Percentiles rank a stretch among this genome's conserved stretches.
These are phyloP conservation scores for Sinosuthora webbiana DNA, from an alignment of 2,113 vertebrate species.

Conservation along the genomic window DNA sequence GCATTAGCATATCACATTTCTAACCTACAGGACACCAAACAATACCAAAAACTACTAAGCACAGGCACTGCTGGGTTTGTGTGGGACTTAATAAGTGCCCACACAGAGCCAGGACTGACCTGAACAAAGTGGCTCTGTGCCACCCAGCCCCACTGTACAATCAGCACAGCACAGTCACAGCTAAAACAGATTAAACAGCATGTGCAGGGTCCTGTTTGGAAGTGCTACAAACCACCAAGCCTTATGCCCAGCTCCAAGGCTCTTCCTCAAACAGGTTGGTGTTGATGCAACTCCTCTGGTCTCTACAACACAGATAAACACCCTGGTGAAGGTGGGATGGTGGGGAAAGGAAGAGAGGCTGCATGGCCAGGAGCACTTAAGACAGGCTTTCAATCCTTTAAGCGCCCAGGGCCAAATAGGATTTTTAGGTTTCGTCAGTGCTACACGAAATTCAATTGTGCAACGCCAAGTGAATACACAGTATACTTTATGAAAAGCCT, in stretches of 20 bases:
- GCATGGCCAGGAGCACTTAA: not conserved
- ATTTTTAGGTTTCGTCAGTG: constrained; percentile 39
- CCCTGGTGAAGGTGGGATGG: not conserved
- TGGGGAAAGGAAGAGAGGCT: not conserved
- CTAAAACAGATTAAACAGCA: not conserved
- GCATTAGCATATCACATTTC: constrained; percentile 59
- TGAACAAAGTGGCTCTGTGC: constrained; percentile 46
- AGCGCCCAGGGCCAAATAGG: constrained; percentile 2
- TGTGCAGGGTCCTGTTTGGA: not conserved
- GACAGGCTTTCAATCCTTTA: constrained; percentile 15
- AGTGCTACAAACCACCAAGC: not conserved
- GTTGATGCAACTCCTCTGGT: not conserved
- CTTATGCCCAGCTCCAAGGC: not conserved
- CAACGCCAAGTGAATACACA: constrained; percentile 34
- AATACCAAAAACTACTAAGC: not conserved
- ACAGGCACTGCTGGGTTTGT: not conserved
- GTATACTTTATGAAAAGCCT: constrained; percentile 62
- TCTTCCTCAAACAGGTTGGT: not conserved
- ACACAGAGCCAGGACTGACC: not conserved
- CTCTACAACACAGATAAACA: not conserved
- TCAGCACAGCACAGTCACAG: not conserved
- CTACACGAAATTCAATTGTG: constrained; percentile 38
- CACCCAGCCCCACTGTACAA: constrained; percentile 16
- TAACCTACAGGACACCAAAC: constrained; percentile 21
- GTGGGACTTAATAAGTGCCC: not conserved